A percentile compares a stretch with the other conserved stretches of the same genome.
Evolutionary conservation across 30 jellyfish, hydroid and myxozoan species (phyloP).

Genomic region (Turritopsis rubra): DNA sequence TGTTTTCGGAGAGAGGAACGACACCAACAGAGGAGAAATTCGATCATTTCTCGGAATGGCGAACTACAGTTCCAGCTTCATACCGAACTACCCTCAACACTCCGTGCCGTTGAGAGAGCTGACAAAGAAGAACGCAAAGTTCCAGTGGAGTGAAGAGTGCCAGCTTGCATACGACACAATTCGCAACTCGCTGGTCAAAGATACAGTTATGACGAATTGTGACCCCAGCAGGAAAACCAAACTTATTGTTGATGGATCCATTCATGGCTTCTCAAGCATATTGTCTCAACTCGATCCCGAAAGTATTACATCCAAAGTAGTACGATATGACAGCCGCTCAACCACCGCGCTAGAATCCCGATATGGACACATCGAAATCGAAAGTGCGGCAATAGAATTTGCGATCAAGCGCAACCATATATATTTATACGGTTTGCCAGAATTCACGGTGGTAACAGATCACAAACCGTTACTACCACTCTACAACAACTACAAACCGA

Average conservation of each 20-base stretch:
- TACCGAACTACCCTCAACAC: neutral
- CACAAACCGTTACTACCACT: neutral
- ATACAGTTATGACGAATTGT: neutral
- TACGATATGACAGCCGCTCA: neutral
- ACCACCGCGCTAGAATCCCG: too few species aligned
- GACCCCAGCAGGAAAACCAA: too few species aligned
- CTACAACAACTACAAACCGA: neutral
- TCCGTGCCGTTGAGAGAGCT: neutral
- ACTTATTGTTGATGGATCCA: too few species aligned
- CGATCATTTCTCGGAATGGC: neutral
- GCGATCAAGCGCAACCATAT: too few species aligned
- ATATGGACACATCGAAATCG: too few species aligned
- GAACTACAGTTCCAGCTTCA: neutral
- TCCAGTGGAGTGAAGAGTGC: neutral
- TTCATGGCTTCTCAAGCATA: too few species aligned
- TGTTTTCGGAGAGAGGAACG: neutral
- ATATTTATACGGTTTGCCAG: too few species aligned
- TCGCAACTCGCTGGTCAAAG: neutral
- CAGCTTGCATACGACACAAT: neutral
- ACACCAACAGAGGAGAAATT: neutral
- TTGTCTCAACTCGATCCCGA: too few species aligned
- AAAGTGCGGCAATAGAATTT: too few species aligned
- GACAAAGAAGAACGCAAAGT: neutral
- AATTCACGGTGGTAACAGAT: too few species aligned
- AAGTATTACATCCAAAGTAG: too few species aligned